These are phyloP conservation scores for Mionectes olivaceus DNA, from an alignment of 2,797 vertebrate species.

Conservation along the genomic window DNA sequence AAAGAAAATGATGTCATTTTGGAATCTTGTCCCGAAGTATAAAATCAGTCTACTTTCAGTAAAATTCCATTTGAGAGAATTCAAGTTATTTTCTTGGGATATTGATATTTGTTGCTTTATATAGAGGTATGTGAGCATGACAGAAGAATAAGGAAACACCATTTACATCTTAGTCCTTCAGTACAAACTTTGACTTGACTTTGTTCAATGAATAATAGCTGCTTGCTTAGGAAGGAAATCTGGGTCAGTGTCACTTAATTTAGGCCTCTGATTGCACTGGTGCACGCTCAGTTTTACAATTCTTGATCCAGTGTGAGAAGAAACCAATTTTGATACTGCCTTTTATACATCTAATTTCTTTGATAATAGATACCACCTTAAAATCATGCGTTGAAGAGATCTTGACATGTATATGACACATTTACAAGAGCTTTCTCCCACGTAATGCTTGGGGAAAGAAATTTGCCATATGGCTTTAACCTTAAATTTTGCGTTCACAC, in stretches of 20 bases:
- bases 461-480: constrained; percentile 15
- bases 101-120: background rate
- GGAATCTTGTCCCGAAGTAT: background rate
- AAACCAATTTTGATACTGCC: background rate
- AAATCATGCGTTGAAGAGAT: background rate
- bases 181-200: background rate
- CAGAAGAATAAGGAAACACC: background rate
- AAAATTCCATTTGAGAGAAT: background rate
- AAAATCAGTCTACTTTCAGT: background rate
- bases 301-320: background rate
- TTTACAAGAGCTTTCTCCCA: constrained; percentile 8
- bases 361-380: background rate
- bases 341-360: background rate
- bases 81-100: background rate
- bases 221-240: background rate
- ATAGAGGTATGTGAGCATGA: background rate
- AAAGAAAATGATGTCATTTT: background rate
- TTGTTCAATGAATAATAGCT: constrained; percentile 8
- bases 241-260: background rate
- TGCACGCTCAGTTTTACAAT: background rate
- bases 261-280: background rate
- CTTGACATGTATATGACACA: background rate
- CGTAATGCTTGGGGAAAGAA: background rate
- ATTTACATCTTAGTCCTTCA: background rate
- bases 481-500: background rate